Evolutionary conservation across 2,113 vertebrate species (phyloP).

Genomic region (Noturus placidus): DNA sequence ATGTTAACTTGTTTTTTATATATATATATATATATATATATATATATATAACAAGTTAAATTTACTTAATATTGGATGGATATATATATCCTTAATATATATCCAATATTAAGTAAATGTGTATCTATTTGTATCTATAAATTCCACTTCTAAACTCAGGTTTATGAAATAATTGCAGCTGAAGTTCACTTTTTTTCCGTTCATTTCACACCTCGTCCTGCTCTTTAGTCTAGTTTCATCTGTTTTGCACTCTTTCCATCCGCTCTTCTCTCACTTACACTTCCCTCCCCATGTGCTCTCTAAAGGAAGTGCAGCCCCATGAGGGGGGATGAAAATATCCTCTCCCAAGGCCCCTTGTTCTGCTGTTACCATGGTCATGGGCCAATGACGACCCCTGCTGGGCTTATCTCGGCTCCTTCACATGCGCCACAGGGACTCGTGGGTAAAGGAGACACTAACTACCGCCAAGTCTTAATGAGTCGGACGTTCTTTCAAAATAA

Average conservation of each 20-base stretch:
- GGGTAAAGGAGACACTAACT: constrained; percentile 45
- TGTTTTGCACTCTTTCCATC: constrained; percentile 34
- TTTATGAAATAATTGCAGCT: not conserved
- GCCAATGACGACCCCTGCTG: constrained; percentile 58
- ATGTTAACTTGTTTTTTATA: no score
- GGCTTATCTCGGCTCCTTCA: constrained; percentile 55
- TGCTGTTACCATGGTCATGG: constrained; percentile 68
- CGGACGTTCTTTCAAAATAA: constrained; percentile 22
- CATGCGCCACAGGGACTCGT: constrained; percentile 40
- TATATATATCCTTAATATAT: no score
- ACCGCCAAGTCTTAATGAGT: not conserved
- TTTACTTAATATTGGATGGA: no score
- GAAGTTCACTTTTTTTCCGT: not conserved
- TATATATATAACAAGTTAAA: no score
- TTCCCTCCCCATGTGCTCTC: constrained; percentile 43
- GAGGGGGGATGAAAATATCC: constrained; percentile 66
- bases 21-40: no score
- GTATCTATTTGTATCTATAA: not conserved
- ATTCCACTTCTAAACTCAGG: not conserved
- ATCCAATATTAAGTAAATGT: not conserved
- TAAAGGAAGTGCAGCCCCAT: constrained; percentile 57
- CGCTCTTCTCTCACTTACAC: not conserved
- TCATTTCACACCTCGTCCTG: not conserved
- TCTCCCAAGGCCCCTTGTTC: constrained; percentile 49
- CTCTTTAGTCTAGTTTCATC: not conserved